These are phyloP conservation scores for Acyrthosiphon pisum DNA, from an alignment of 1,140 invertebrate species.

Conservation along the genomic window DNA sequence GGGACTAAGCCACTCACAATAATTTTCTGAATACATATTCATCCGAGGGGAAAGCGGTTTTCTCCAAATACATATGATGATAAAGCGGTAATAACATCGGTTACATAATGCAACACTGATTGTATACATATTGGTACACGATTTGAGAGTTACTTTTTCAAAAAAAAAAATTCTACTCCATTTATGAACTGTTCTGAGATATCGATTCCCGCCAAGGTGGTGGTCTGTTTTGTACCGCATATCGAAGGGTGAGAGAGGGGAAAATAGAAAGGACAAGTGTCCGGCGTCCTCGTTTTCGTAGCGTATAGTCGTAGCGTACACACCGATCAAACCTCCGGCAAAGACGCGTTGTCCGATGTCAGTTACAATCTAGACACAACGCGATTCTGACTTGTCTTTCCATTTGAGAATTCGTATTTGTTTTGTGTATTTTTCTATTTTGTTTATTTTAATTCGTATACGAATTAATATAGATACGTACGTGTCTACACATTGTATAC, in stretches of 20 bases:
- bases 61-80: conserved; percentile 27
- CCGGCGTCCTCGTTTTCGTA: conserved; percentile 48
- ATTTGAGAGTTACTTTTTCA: conserved; percentile 16
- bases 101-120: not conserved
- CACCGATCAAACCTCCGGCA: not conserved
- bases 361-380: conserved; percentile 45
- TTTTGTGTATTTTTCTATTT: conserved; percentile 1
- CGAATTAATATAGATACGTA: not conserved
- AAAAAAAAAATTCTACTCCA: conserved; percentile 12
- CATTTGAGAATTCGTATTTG: not conserved
- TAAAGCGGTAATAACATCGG: conserved; percentile 31
- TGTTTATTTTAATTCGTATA: not conserved
- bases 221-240: not conserved
- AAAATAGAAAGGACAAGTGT: conserved; percentile 56
- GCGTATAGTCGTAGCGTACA: not conserved
- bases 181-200: conserved; percentile 1
- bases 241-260: conserved; percentile 14
- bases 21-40: conserved; percentile 5
- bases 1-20: not conserved
- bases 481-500: not conserved
- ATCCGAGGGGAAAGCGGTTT: conserved; percentile 36
- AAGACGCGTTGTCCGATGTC: conserved; percentile 6
- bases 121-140: conserved; percentile 15
- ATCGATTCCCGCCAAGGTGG: not conserved
- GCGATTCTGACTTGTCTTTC: conserved; percentile 21